These are phyloP conservation scores for Phasia obesa DNA, from an alignment of 2,888 invertebrate species.

Conservation along the genomic window DNA sequence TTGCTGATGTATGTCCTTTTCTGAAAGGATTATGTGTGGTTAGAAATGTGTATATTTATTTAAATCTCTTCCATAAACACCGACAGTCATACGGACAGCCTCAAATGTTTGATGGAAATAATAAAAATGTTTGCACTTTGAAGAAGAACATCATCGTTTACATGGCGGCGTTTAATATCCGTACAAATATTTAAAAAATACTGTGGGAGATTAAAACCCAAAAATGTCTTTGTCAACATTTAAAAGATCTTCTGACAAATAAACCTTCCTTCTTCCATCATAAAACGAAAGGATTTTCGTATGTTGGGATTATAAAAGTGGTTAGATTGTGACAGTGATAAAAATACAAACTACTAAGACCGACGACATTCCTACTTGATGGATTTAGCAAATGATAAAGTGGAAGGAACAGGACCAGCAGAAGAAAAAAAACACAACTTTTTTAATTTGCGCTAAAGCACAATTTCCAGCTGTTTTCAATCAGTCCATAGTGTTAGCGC, in stretches of 20 bases:
- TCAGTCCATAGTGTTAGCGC: conserved; percentile 51
- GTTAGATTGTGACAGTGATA: conserved; percentile 64
- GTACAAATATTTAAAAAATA: conserved; percentile 78
- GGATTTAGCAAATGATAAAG: neutral
- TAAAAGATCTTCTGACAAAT: conserved; percentile 41
- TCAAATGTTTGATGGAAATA: conserved; percentile 35
- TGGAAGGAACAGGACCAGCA: conserved; percentile 1
- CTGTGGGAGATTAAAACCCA: conserved; percentile 70
- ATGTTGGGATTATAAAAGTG: conserved; percentile 60
- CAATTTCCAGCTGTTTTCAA: conserved; percentile 56
- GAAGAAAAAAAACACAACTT: conserved; percentile 11
- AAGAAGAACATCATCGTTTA: conserved; percentile 53
- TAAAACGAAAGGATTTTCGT: conserved; percentile 59
- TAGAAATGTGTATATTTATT: conserved; percentile 44
- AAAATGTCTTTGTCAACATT: conserved; percentile 64
- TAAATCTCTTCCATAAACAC: conserved; percentile 57
- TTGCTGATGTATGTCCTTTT: conserved; percentile 28
- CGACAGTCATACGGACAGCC: no score
- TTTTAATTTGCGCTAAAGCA: conserved; percentile 19
- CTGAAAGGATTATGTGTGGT: conserved; percentile 60
- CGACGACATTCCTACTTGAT: neutral
- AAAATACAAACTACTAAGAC: conserved; percentile 43
- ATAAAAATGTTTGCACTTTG: conserved; percentile 14
- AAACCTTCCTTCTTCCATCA: conserved; percentile 13
- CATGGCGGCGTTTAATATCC: conserved; percentile 74